phyloP scores from a whole-genome alignment of 1,140 invertebrate species.

The Dendroctonus valens region DNA sequence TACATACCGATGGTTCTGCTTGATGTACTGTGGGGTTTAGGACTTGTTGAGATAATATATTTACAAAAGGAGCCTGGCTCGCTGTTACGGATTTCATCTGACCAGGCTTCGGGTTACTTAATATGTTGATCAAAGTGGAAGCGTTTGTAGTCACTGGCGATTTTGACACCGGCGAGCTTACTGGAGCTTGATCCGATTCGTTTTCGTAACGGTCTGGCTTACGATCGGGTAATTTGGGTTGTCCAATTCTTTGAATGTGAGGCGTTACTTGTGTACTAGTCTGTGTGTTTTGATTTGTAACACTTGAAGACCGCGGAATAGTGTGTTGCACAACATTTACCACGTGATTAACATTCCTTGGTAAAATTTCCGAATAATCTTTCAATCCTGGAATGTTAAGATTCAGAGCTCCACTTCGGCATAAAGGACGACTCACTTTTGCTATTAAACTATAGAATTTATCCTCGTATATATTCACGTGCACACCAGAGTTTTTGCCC shows the following conservation, averaged over 20 bases:
- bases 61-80: conserved; percentile 41
- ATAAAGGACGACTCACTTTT: conserved; percentile 4
- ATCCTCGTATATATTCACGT: conserved; percentile 14
- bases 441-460: conserved; percentile 14
- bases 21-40: conserved; percentile 26
- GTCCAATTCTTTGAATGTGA: conserved; percentile 52
- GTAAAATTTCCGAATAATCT: conserved; percentile 58
- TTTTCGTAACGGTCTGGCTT: conserved; percentile 41
- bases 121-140: conserved; percentile 49
- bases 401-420: conserved; percentile 38
- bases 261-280: conserved; percentile 50
- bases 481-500: neutral
- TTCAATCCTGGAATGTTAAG: conserved; percentile 56
- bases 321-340: conserved; percentile 63
- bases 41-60: conserved; percentile 48
- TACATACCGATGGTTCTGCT: conserved; percentile 11
- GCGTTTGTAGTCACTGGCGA: conserved; percentile 42
- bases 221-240: conserved; percentile 43
- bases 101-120: conserved; percentile 43
- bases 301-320: conserved; percentile 35
- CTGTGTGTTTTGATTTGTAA: conserved; percentile 42
- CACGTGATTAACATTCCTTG: conserved; percentile 54
- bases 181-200: conserved; percentile 45
- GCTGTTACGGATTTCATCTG: conserved; percentile 20
- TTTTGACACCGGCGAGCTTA: conserved; percentile 36